Percentiles rank a stretch among this genome's conserved stretches.
Conservation (phyloP, 2,113 vertebrate genomes). For the Eulemur macaco region DNA sequence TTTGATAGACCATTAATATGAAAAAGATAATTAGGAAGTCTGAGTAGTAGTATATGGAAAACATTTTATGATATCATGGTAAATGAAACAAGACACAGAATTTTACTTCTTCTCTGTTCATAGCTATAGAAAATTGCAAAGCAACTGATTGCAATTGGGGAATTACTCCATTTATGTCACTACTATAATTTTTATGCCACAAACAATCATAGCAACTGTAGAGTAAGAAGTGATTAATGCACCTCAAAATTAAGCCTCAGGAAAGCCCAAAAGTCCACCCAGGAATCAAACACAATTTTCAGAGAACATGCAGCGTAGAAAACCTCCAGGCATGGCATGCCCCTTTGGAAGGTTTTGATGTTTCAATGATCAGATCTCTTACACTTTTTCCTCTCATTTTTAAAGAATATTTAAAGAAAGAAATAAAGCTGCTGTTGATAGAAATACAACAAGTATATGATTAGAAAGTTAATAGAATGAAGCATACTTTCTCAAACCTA, state of each 20-base stretch:
- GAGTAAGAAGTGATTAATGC: neutral
- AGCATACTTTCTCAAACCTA: neutral
- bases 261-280: neutral
- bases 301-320: fast-evolving
- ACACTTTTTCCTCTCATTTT: neutral
- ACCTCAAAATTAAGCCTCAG: neutral
- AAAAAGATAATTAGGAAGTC: neutral
- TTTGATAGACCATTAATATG: neutral
- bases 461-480: neutral
- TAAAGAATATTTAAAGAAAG: neutral
- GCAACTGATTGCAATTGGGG: neutral
- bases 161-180: neutral
- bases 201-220: neutral
- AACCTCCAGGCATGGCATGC: fast-evolving
- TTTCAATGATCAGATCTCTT: neutral
- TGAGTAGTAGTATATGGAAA: neutral
- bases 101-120: neutral
- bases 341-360: neutral
- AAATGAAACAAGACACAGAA: neutral
- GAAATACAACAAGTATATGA: neutral
- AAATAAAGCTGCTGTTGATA: neutral
- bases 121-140: neutral
- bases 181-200: neutral
- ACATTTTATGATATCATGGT: neutral
- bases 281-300: neutral